Conservation (phyloP, 1,140 invertebrate species). For the Ceratitis capitata region DNA sequence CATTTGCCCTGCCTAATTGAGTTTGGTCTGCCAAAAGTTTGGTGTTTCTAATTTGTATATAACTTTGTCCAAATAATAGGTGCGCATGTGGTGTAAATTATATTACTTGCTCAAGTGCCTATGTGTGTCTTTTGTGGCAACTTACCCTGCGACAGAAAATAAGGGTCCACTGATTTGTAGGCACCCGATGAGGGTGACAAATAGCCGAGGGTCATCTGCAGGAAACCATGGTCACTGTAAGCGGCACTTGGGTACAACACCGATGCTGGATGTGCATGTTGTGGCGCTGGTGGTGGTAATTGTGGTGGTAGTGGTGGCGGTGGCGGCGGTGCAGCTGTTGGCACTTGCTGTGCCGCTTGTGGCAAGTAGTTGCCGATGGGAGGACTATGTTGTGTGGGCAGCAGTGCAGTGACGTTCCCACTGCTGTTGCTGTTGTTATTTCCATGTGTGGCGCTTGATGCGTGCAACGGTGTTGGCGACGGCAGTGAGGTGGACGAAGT, state of each 20-base stretch:
- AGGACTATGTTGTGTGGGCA: background rate
- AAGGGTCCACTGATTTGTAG: conserved; percentile 74
- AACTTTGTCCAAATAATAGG: background rate
- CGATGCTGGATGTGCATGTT: conserved; percentile 42
- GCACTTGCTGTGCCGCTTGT: conserved; percentile 9
- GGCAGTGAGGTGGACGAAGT: conserved; percentile 79
- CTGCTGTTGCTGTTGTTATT: background rate
- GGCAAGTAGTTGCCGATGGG: background rate
- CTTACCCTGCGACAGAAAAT: conserved; percentile 75
- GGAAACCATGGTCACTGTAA: conserved; percentile 68
- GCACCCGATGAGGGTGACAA: conserved; percentile 69
- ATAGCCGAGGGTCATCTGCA: conserved; percentile 75
- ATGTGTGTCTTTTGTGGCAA: conserved; percentile 32
- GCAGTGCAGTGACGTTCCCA: background rate
- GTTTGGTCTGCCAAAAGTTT: conserved; percentile 42
- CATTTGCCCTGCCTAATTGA: conserved; percentile 14
- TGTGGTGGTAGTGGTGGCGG: conserved; percentile 8
- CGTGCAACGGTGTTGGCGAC: conserved; percentile 58
- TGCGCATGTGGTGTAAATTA: conserved; percentile 25
- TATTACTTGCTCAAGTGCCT: conserved; percentile 6
- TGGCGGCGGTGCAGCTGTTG: background rate
- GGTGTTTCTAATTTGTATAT: conserved; percentile 49
- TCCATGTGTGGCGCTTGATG: conserved; percentile 26
- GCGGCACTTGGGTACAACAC: conserved; percentile 65
- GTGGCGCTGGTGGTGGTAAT: conserved; percentile 57